phyloP scores from a whole-genome alignment of 2,888 invertebrate species.

The Neelides folsomi region DNA sequence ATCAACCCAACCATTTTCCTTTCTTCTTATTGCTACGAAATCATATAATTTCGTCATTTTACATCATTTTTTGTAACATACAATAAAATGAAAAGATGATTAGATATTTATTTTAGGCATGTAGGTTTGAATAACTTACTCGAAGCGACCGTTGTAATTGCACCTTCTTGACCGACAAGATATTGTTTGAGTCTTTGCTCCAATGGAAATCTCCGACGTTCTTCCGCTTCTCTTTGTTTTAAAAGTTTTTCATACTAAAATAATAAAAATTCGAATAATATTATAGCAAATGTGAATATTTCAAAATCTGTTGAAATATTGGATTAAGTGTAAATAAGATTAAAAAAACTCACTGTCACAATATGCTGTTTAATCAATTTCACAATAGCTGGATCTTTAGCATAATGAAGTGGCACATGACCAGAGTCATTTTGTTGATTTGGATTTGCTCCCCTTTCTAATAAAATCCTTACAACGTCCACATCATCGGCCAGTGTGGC shows the following conservation, averaged over 20 bases:
- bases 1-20: constrained; percentile 73
- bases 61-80: too few species aligned
- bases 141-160: constrained; percentile 63
- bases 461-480: constrained; percentile 49
- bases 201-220: constrained; percentile 64
- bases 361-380: constrained; percentile 49
- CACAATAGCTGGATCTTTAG: constrained; percentile 50
- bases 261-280: neutral
- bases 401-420: constrained; percentile 60
- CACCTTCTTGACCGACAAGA: constrained; percentile 75
- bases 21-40: constrained; percentile 58
- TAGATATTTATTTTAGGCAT: too few species aligned
- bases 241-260: constrained; percentile 43
- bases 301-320: neutral
- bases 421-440: constrained; percentile 63
- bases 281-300: too few species aligned
- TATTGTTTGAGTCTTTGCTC: constrained; percentile 66
- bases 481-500: constrained; percentile 62
- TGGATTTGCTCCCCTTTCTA: constrained; percentile 62
- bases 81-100: too few species aligned
- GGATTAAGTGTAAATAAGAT: neutral
- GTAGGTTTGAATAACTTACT: too few species aligned
- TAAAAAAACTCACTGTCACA: constrained; percentile 22
- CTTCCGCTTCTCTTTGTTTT: constrained; percentile 57
- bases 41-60: neutral